Base-by-base conservation (phyloP, 2,888 invertebrate species). In the Drosophila infuscata region DNA sequence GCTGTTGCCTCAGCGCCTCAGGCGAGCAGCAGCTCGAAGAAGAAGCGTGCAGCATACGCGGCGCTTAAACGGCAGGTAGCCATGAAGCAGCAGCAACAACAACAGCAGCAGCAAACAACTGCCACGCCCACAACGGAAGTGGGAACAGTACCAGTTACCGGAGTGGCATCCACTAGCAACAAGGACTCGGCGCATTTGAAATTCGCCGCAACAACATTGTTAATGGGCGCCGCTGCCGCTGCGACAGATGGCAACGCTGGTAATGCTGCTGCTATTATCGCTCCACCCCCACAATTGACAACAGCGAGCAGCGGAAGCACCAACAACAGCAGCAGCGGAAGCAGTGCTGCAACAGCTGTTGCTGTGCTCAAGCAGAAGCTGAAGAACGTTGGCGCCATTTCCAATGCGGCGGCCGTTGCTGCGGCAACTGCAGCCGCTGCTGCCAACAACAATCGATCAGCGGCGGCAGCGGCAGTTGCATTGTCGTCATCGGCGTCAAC, bases 201-300 rank as follows among this genome's bases (percentile, higher is more conserved):
- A 74, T 90, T 91, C 56, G 83, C 91, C 68, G 85, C 91, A 65
- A 82, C 91, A 70, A 66, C 76, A 25, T 70, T 90, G 70, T 70
- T 92, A 36, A 91, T 91, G 78, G 91, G 89, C n/a, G 89, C 88
- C 30, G 92, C 92, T 38, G 91, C 91, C 51, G 90, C 91, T 72
- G 91, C 92, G 70, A 90, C 83, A 74, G 91, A 91, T 85, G 86
- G 91, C 59, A 90, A 86, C 56, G 79, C 69, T 51, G 79, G 73
- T 59, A 77, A 80, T 29, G 70, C 81, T 54, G 75, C 70, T 56
- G 83, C 64, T 46, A 81, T 70, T 7, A 63, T 73, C 12, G 70
- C 69, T n/a, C 61, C 56, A 56, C 20, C 49, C 82, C n/a, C 49
- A 49, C 9, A 56, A 56, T 12, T 29, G 29, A 38, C 70, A 52